These are phyloP conservation scores for Phalacrocorax brasilianus DNA, from an alignment of 2,113 vertebrate species.

Conservation along the genomic window DNA sequence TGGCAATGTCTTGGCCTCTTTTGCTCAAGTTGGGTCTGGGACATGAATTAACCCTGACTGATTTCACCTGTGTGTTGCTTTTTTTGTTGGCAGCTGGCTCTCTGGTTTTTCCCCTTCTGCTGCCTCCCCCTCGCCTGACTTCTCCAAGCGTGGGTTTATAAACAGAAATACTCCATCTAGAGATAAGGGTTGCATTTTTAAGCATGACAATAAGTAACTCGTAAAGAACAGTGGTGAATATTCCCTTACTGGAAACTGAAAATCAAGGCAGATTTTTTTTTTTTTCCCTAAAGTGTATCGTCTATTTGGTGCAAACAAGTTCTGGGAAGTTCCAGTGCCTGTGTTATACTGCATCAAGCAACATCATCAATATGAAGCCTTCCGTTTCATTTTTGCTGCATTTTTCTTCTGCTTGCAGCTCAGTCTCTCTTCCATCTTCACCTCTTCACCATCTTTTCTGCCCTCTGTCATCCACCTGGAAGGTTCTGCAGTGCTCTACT, in stretches of 20 bases:
- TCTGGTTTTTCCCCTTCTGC: background rate
- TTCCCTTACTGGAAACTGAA: background rate
- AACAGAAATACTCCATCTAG: background rate
- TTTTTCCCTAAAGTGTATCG: background rate
- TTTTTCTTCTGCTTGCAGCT: background rate
- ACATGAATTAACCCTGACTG: background rate
- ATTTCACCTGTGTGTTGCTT: background rate
- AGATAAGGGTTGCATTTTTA: background rate
- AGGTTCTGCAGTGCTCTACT: background rate
- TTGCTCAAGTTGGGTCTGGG: background rate
- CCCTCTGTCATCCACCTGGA: background rate
- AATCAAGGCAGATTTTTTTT: background rate
- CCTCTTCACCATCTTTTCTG: background rate
- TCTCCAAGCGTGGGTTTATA: background rate
- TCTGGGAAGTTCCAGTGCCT: background rate
- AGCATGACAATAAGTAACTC: background rate
- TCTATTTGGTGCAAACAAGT: background rate
- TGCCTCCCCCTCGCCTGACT: background rate
- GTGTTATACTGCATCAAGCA: background rate
- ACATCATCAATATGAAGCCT: background rate
- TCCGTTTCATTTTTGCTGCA: background rate
- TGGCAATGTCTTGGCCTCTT: background rate
- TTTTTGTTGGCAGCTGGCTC: background rate
- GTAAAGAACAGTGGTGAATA: background rate
- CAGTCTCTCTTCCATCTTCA: background rate